Base-by-base conservation (phyloP, 2,797 vertebrate species). In the Aulostomus chinensis region DNA sequence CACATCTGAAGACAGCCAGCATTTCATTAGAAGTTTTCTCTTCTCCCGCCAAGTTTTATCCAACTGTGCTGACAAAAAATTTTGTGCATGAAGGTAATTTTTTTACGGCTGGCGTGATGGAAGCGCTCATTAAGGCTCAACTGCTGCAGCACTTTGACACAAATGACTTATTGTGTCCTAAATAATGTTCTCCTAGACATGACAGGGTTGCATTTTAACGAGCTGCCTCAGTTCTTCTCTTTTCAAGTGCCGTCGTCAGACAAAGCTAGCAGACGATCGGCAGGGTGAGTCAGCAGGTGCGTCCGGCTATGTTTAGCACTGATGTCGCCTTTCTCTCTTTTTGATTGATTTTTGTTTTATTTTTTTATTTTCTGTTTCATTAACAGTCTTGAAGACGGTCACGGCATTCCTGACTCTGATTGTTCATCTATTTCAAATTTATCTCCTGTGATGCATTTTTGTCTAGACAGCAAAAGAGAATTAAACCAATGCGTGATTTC, bases 131-230 rank as follows among this genome's bases (percentile, higher is more conserved):
- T 73, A 68, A 36, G 12, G 7, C 7, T 21, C 57, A 73, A 5
- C 46, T 53, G 59, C 12, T 24, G 41, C 33, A 28, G 24, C 51
- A 16, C 37, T 65, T 54, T 34, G 34, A 68, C 58, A 70, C 67
- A 38, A 76, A 68, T 64, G 49, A 48, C 49, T 71, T 56, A 50
- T 54, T 52, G 36, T 26, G 49, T 39, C 28, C 45, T 54, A 65
- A 76, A 77, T 63, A 59, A 49, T n/a, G 53, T 25, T 28, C 32
- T 26, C 29, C 22, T 33, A 28, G 59, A 75, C 72, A 58, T 52
- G 57, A 78, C 58, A 54, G 30, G 21, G 16, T 48, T 65, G 61
- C 17, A 37, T 67, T 46, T 66, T 73, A 77, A 82, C 64, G 68
- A 79, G 54, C 49, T 34, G 50, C 32, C 40, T 33, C 28, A 28